Evolutionary conservation across 1,140 invertebrate genomes (phyloP).

Genomic region (Antheraea pernyi): DNA sequence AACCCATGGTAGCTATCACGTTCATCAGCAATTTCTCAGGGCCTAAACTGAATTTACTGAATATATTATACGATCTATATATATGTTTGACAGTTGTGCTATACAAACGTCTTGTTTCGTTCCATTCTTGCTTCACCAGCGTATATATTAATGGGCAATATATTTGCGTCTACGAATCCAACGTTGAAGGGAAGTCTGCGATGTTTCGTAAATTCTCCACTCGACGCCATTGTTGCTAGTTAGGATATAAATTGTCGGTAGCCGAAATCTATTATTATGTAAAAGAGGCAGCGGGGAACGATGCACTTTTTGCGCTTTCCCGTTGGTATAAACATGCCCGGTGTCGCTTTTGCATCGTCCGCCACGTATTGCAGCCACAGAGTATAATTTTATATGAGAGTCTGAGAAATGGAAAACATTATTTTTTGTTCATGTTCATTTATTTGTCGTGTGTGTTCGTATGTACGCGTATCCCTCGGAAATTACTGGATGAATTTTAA

Average conservation of each 20-base stretch:
- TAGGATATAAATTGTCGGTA: conserved; percentile 55
- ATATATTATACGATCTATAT: no score
- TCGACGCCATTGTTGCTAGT: conserved; percentile 29
- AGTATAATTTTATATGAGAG: conserved; percentile 15
- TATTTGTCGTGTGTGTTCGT: no score
- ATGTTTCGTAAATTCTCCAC: conserved; percentile 6
- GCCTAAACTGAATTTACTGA: no score
- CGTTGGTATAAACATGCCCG: conserved; percentile 56
- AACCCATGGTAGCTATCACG: no score
- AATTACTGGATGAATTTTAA: no score
- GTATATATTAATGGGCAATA: neutral
- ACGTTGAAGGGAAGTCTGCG: neutral
- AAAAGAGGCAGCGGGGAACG: conserved; percentile 52
- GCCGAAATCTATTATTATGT: conserved; percentile 71
- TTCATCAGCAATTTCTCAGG: no score
- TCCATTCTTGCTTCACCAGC: neutral
- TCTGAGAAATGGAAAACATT: neutral
- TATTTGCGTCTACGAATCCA: neutral
- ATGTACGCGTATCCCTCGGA: no score
- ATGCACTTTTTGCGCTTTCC: conserved; percentile 61
- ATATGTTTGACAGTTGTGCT: no score
- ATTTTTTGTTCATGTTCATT: no score
- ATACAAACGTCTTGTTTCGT: neutral
- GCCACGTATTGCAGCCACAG: conserved; percentile 24
- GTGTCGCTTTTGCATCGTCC: conserved; percentile 45